Base-by-base conservation (phyloP, 1,140 invertebrate genomes). In the Gyrodactylus bullatarudis region DNA sequence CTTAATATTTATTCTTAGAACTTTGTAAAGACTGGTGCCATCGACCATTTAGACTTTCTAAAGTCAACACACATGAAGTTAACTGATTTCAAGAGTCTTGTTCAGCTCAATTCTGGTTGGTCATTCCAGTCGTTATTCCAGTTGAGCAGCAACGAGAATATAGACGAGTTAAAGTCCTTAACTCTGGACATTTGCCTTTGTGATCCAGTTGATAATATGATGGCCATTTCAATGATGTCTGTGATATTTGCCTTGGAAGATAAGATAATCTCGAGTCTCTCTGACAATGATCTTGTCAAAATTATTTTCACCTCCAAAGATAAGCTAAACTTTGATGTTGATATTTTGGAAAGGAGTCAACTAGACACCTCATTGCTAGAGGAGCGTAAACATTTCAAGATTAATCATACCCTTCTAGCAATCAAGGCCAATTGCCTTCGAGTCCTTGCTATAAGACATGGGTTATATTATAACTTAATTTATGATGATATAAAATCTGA, bases 11-110 rank as follows among this genome's bases (percentile, higher is more conserved):
- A 54, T 69, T 26, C 24, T 23, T 23, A 73, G 72, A 73, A 73
- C 26, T 26, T 69, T n/a, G 68, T 76, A 27, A 22, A 74, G 26
- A 74, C 69, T 26, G 79, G 77, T 16, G 79, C 78, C 75, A 76
- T 80, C 20, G 83, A 84, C 80, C 92, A 96, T 83, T 83, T 97
- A 78, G 92, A 96, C 82, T 97, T 96, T 80, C 87, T 95, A 83
- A 87, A 73, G 20, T 24, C 21, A 23, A 1, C n/a, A 68, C 21
- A 69, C 26, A 26, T n/a, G 22, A 26, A 23, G 23, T 54, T 73
- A 23, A 26, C 68, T 20, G 25, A 68, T 68, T 20, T 73, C 20
- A 23, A 20, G 1, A 72, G 26, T 8, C 20, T 73, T 20, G 21
- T 27, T 1, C 22, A 73, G 25, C n/a, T n/a, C 34, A n/a, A 54